phyloP scores from a whole-genome alignment of 2,797 vertebrate genomes.

The Mionectes olivaceus region DNA sequence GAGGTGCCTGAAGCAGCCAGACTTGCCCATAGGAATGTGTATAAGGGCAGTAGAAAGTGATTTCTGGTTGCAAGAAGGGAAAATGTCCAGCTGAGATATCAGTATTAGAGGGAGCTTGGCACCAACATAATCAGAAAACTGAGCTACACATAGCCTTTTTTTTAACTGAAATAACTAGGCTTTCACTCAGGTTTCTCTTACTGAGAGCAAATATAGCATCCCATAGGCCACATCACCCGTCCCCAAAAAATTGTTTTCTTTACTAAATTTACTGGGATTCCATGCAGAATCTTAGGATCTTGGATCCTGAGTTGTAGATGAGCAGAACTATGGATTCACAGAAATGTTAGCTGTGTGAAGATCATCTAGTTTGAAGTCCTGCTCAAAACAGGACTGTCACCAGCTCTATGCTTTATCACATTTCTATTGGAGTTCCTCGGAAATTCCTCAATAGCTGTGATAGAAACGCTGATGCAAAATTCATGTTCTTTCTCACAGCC shows the following conservation, averaged over 20 bases:
- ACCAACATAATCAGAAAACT: neutral
- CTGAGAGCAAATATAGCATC: neutral
- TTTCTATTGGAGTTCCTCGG: neutral
- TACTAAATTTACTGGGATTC: neutral
- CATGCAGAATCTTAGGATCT: neutral
- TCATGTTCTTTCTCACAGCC: neutral
- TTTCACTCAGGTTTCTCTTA: neutral
- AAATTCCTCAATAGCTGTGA: neutral
- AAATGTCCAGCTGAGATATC: neutral
- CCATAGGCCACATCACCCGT: fast-evolving
- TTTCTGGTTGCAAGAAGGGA: neutral
- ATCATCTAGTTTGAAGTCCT: neutral
- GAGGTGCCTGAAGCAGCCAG: neutral
- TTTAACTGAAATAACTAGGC: neutral
- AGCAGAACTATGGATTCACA: neutral
- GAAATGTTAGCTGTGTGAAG: neutral
- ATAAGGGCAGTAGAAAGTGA: neutral
- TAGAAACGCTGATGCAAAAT: neutral
- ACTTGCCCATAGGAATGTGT: neutral
- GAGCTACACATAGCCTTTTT: neutral
- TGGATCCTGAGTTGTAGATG: neutral
- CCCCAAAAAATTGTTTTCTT: neutral
- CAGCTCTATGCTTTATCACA: neutral
- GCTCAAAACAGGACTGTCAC: neutral
- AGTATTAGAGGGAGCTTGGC: neutral